These are phyloP conservation scores for Torymus aiolomorphi DNA, from an alignment of 2,888 invertebrate genomes.

Conservation along the genomic window DNA sequence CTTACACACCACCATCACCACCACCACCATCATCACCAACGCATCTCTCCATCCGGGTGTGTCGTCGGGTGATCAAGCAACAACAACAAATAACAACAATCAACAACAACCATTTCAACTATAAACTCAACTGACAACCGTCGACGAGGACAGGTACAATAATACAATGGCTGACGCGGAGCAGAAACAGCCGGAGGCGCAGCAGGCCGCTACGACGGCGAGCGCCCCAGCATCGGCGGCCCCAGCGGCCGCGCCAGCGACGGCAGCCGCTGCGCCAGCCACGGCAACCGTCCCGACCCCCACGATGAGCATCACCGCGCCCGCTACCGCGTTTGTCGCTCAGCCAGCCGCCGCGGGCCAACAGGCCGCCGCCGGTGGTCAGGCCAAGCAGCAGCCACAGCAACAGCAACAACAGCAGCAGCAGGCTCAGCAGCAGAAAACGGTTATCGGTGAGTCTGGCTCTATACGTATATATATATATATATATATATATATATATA, in stretches of 20 bases:
- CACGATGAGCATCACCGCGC: conserved; percentile 79
- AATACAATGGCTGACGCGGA: conserved; percentile 85
- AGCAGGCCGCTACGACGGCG: no score
- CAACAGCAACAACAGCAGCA: conserved; percentile 46
- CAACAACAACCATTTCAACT: conserved; percentile 44
- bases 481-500: no score
- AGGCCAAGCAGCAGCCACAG: conserved; percentile 35
- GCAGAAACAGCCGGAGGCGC: no score
- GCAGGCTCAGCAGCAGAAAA: conserved; percentile 60
- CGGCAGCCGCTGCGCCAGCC: conserved; percentile 15
- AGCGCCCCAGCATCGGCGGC: conserved; percentile 77
- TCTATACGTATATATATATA: no score
- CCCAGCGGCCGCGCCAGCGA: conserved; percentile 83
- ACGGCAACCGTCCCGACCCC: conserved; percentile 4
- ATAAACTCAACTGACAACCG: conserved; percentile 56
- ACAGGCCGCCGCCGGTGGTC: not conserved
- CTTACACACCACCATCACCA: conserved; percentile 60
- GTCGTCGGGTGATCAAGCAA: not conserved
- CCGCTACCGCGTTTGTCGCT: conserved; percentile 74
- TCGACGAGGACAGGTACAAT: no score
- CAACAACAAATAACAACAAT: conserved; percentile 13
- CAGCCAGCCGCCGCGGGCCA: conserved; percentile 76
- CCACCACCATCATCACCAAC: conserved; percentile 52
- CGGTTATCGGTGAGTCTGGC: conserved; percentile 59
- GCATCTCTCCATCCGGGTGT: conserved; percentile 41